Evolutionary conservation across 2,113 vertebrate genomes (phyloP).

Genomic region (Callionymus lyra): DNA sequence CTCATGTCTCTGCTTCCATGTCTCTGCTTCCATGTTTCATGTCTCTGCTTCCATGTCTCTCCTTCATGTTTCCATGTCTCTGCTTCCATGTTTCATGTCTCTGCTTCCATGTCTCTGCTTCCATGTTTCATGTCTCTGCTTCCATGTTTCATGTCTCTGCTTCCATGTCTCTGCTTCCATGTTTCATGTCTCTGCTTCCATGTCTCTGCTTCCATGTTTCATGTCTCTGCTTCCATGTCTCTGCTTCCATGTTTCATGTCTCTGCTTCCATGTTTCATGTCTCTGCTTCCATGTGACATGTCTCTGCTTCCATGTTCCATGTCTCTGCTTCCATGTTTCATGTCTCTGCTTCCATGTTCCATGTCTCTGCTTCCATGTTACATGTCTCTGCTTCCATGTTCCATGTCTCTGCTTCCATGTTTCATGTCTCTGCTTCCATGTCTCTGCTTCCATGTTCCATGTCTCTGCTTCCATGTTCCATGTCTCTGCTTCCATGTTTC

Average conservation of each 20-base stretch:
- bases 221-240: background rate
- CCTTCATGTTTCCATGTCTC: background rate
- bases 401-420: slow-evolving; percentile 18
- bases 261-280: background rate
- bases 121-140: slow-evolving; percentile 12
- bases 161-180: background rate
- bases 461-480: background rate
- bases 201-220: slow-evolving; percentile 18
- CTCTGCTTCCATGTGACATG: background rate
- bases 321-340: background rate
- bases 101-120: background rate
- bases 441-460: background rate
- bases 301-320: slow-evolving; percentile 18
- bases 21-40: too few relatives aligned
- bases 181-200: background rate
- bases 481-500: background rate
- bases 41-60: background rate
- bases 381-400: background rate
- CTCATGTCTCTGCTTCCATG: slow-evolving; percentile 22
- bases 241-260: background rate
- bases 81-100: background rate
- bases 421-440: background rate
- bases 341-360: background rate
- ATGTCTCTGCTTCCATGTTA: background rate
- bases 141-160: background rate